Evolutionary conservation across 2,888 invertebrate genomes (phyloP), one percentile per base, ranked within the genome.

Genomic region (Amblyjoppa fuscipennis): DNA sequence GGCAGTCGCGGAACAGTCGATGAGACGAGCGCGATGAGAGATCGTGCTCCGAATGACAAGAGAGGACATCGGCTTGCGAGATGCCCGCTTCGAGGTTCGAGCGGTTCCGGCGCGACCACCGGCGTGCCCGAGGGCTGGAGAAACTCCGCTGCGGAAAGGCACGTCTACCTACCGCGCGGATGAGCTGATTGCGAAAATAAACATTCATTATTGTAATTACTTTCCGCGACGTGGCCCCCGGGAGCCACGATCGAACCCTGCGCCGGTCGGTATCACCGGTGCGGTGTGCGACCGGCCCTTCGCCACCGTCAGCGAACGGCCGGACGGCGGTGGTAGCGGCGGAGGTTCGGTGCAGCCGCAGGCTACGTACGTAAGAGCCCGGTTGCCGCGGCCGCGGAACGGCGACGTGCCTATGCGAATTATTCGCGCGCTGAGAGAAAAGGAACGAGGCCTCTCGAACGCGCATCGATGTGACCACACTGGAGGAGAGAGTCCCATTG

Each of bases 161-260:
- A 86, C 87, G 88, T 88, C 83, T 87, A 92, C 93, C 92, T 92
- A 90, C 92, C 91, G 93, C 92, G 86, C 56, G 91, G 91, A 91
- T 90, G 89, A 90, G 90, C 91, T 91, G 92, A 93, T 92, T 93
- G 92, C 92, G 92, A 92, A 92, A 93, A 93, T 92, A 93, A 93
- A 93, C 93, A 93, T 92, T 93, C 92, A 93, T 93, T 93, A 93
- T 92, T 92, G 93, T 92, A 93, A 93, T 93, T 93, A 92, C 92
- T 92, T 92, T 91, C 91, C 90, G 91, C 91, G 91, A 92, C 91
- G 92, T 87, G 91, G 85, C 80, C 85, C 81, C 89, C 89, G 88
- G 86, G 90, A 90, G 90, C 89, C 87, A 85, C 86, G 89, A 87
- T 88, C 87, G 88, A 77, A 88, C 73, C 73, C 38, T 53, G 34